phyloP scores from a whole-genome alignment of 2,888 invertebrate species.

The Arrhopalites spinosus region DNA sequence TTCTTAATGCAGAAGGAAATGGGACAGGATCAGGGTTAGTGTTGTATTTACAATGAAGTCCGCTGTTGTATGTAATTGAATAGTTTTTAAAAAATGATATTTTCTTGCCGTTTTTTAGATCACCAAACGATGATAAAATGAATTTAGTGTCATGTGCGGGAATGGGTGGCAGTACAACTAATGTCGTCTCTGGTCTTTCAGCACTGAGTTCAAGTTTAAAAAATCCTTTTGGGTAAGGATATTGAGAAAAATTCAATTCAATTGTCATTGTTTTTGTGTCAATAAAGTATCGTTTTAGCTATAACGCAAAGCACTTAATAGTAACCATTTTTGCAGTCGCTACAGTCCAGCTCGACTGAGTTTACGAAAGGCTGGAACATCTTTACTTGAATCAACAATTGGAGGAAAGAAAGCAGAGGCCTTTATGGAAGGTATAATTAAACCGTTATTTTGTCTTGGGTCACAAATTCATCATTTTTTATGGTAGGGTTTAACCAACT shows the following conservation, averaged over 20 bases:
- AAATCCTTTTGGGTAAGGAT: constrained; percentile 78
- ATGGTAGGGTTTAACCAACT: constrained; percentile 84
- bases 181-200: constrained; percentile 63
- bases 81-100: too few relatives aligned
- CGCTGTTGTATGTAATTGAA: too few relatives aligned
- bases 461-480: too few relatives aligned
- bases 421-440: constrained; percentile 80
- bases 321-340: constrained; percentile 67
- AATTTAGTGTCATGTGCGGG: constrained; percentile 32
- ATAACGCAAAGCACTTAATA: neutral
- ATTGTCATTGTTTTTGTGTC: neutral
- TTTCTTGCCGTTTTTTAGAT: too few relatives aligned
- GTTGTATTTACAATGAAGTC: too few relatives aligned
- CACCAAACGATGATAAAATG: constrained; percentile 21
- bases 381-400: constrained; percentile 54
- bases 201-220: constrained; percentile 82
- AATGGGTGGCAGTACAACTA: constrained; percentile 45
- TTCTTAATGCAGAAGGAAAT: constrained; percentile 27
- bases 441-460: too few relatives aligned
- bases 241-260: constrained; percentile 14
- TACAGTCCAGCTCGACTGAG: constrained; percentile 82
- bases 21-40: constrained; percentile 6
- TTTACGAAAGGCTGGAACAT: constrained; percentile 71
- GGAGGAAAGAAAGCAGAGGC: constrained; percentile 78
- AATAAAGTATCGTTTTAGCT: neutral